Conservation (phyloP, 35 echinoderm and acorn worm species). For the Chiridota heheva region DNA sequence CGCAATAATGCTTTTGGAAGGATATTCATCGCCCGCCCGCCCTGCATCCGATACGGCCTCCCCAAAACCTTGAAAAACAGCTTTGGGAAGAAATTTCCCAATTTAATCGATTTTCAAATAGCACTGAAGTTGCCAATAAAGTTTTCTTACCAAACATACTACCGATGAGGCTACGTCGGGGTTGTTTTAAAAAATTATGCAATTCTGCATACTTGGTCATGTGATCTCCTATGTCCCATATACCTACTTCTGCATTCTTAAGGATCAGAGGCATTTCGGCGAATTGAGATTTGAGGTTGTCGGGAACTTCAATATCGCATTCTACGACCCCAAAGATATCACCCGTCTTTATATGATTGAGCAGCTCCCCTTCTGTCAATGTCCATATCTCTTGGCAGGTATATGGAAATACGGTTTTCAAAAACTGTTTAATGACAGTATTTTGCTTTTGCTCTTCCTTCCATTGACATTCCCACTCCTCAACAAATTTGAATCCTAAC, state of each 20-base stretch:
- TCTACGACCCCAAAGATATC: conserved; percentile 7
- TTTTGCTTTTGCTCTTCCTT: not conserved
- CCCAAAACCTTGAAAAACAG: conserved; percentile 13
- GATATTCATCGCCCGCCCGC: conserved; percentile 12
- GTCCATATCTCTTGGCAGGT: not conserved
- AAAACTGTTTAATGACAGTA: not conserved
- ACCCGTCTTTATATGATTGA: not conserved
- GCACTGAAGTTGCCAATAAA: not conserved
- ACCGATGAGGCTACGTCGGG: not conserved
- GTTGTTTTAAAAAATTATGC: conserved; percentile 22
- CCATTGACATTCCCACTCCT: no score
- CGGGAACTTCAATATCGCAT: conserved; percentile 16
- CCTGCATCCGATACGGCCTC: conserved; percentile 1
- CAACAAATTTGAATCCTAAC: not conserved
- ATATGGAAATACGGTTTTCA: not conserved
- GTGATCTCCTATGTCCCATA: conserved; percentile 25
- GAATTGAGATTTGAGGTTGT: conserved; percentile 16
- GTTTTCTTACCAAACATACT: conserved; percentile 19
- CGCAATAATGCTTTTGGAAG: not conserved
- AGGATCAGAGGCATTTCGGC: conserved; percentile 45
- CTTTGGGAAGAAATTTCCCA: not conserved
- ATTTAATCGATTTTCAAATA: not conserved
- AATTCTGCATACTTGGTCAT: conserved; percentile 5
- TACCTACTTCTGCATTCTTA: conserved; percentile 34
- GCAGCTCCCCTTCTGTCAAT: not conserved